phyloP scores from a whole-genome alignment of 2,797 vertebrate genomes.

The Labeo calbasu region DNA sequence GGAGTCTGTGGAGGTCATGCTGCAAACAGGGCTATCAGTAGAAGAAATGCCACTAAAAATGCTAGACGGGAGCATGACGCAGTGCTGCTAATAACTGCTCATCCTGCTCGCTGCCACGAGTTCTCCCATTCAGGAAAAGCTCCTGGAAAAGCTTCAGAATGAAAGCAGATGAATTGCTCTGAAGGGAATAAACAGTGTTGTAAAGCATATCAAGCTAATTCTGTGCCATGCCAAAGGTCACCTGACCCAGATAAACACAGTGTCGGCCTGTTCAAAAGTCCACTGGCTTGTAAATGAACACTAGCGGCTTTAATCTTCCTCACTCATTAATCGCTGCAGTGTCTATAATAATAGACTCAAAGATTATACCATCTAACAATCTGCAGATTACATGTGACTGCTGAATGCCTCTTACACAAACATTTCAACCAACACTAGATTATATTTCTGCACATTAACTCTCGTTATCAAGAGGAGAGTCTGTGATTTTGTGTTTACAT shows the following conservation, averaged over 20 bases:
- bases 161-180: neutral
- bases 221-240: constrained; percentile 3
- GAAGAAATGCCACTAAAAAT: constrained; percentile 10
- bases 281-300: constrained; percentile 17
- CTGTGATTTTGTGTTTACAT: neutral
- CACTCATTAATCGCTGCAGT: neutral
- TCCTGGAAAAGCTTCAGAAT: constrained; percentile 7
- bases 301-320: neutral
- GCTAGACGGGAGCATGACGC: constrained; percentile 14
- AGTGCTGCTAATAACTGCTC: neutral
- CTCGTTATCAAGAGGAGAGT: neutral
- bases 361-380: neutral
- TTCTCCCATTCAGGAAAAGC: neutral
- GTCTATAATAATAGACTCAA: neutral
- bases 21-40: constrained; percentile 48
- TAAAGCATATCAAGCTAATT: neutral
- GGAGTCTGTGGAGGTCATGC: constrained; percentile 67
- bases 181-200: neutral
- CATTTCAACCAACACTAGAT: neutral
- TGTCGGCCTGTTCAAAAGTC: neutral
- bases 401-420: neutral
- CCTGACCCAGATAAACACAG: constrained; percentile 18
- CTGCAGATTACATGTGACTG: neutral
- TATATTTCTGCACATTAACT: constrained; percentile 23
- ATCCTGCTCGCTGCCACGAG: too few relatives aligned